These are phyloP conservation scores for Tonatia bakeri DNA, from an alignment of 2,113 vertebrate genomes.

Conservation along the genomic window DNA sequence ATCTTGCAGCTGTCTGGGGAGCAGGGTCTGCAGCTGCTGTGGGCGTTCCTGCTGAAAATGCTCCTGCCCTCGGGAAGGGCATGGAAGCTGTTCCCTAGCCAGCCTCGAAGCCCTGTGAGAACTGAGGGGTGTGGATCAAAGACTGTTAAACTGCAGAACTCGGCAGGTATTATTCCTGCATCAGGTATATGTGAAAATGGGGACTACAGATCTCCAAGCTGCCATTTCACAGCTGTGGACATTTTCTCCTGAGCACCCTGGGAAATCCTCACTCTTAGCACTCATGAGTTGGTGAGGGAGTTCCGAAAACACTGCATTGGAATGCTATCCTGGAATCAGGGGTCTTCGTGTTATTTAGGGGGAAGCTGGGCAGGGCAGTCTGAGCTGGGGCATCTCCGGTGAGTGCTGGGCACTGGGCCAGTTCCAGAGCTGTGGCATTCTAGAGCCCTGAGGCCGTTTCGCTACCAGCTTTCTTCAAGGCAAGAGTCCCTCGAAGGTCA, in stretches of 20 bases:
- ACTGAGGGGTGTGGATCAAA: not conserved
- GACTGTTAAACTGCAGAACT: not conserved
- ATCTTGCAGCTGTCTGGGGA: not conserved
- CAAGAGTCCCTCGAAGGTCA: not conserved
- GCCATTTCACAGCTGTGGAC: not conserved
- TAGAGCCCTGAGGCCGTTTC: not conserved
- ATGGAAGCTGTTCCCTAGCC: not conserved
- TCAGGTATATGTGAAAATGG: not conserved
- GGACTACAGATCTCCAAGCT: not conserved
- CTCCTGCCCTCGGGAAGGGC: not conserved
- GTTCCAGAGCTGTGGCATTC: not conserved
- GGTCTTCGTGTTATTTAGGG: not conserved
- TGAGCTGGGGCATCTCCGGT: not conserved
- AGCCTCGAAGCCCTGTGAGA: not conserved
- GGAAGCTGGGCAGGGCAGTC: not conserved
- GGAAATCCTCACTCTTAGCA: not conserved
- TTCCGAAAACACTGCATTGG: not conserved
- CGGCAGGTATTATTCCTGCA: not conserved
- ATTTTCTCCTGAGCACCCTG: not conserved
- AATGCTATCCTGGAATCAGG: not conserved
- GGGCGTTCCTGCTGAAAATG: not conserved
- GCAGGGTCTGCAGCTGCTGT: rapidly evolving
- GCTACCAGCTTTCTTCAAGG: not conserved
- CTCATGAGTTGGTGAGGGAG: too few relatives aligned
- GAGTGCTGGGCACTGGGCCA: not conserved